Evolutionary conservation across 2,113 vertebrate species (phyloP).

Genomic region (Verasper variegatus): DNA sequence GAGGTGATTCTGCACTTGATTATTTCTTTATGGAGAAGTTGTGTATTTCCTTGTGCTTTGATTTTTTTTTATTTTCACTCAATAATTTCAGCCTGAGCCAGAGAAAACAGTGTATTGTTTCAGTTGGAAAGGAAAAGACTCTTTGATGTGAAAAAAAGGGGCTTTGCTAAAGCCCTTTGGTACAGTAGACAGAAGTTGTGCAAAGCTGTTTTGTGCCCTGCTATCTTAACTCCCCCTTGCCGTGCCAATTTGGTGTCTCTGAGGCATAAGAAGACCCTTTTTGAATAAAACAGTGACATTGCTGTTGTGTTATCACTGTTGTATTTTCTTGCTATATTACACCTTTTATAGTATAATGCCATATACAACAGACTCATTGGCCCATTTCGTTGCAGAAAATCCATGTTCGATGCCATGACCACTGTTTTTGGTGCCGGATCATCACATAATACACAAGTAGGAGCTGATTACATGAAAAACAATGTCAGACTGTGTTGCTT

Average conservation of each 20-base stretch:
- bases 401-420: background rate
- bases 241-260: conserved; percentile 43
- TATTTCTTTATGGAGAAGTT: conserved; percentile 50
- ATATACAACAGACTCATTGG: background rate
- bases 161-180: conserved; percentile 53
- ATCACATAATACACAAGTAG: conserved; percentile 23
- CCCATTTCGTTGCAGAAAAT: background rate
- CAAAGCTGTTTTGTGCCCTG: conserved; percentile 48
- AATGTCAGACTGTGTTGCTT: conserved; percentile 29
- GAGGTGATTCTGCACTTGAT: conserved; percentile 41
- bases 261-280: conserved; percentile 30
- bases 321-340: conserved; percentile 8
- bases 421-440: background rate
- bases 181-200: conserved; percentile 49
- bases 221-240: conserved; percentile 24
- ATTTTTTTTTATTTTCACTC: conserved; percentile 35
- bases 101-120: conserved; percentile 38
- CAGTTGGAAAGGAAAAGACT: conserved; percentile 45
- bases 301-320: background rate
- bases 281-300: background rate
- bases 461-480: conserved; percentile 51
- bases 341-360: conserved; percentile 11
- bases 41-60: conserved; percentile 32
- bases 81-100: conserved; percentile 42
- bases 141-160: conserved; percentile 36